These are phyloP conservation scores for Alosa alosa DNA, from an alignment of 2,113 vertebrate species.

Conservation along the genomic window DNA sequence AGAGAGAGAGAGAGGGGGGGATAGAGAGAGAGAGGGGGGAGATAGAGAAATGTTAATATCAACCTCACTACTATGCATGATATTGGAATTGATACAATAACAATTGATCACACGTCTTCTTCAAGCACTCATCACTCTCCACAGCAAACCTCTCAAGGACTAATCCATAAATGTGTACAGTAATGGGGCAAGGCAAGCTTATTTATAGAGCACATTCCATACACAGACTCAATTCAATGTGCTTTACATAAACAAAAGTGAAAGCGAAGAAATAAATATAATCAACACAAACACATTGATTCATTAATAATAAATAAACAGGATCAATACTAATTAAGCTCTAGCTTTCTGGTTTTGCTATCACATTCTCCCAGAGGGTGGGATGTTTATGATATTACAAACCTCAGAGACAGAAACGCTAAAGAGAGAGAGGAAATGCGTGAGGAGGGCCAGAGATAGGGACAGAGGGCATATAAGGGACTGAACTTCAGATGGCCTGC, in stretches of 20 bases:
- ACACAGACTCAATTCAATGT: too few relatives aligned
- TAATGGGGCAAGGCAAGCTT: too few relatives aligned
- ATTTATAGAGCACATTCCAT: too few relatives aligned
- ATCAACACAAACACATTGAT: too few relatives aligned
- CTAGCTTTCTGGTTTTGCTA: not conserved
- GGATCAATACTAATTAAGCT: not conserved
- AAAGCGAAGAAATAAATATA: too few relatives aligned
- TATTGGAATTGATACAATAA: not conserved
- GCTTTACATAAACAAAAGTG: not conserved
- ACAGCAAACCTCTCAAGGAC: too few relatives aligned
- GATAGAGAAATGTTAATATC: constrained; percentile 44
- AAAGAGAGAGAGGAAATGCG: not conserved
- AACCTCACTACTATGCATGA: not conserved
- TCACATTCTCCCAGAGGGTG: not conserved
- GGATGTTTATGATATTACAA: not conserved
- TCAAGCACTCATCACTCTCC: too few relatives aligned
- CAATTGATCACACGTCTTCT: not conserved
- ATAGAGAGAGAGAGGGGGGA: not conserved
- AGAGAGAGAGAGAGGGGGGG: constrained; percentile 29
- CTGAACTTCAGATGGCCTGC: not conserved
- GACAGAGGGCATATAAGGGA: not conserved
- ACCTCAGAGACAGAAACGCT: not conserved
- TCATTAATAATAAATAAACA: not conserved
- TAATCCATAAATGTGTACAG: too few relatives aligned
- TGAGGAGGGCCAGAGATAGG: not conserved